Base-by-base conservation (phyloP, 2,113 vertebrate species). In the Nycticryphes semicollaris region DNA sequence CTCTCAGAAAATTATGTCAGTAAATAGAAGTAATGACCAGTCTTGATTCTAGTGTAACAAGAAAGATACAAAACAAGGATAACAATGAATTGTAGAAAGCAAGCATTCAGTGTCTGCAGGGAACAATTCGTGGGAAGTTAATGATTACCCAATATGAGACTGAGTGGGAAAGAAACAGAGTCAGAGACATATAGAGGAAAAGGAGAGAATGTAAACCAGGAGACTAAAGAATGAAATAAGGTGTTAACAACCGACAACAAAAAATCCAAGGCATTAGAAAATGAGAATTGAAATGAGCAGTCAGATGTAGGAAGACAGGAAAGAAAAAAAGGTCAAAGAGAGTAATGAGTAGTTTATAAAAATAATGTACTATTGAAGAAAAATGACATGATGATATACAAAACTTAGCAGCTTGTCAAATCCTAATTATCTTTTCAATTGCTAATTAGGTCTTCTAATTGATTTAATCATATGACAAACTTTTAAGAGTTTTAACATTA, bases 391-490 rank as follows among this genome's bases (percentile, higher is more conserved):
- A 0, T 64, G 25, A 79, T 53, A 84, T 3, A 72, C 10, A 94
- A 75, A 81, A 78, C 78, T 90, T 67, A 84, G 19, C 56, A 95
- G 43, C 7, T 11, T 75, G 64, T 45, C 68, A 87, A 59, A 48
- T 75, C 90, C 74, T 81, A 84, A 90, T 92, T 86, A 64, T 30
- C 59, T 77, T 94, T 94, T 90, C 85, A 86, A 35, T 87, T 89
- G 56, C 83, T 89, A 84, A 81, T 94, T 92, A 93, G 63, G 14
- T 18, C n/a, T 92, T 92, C 51, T 89, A 62, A 59, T 17, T 78
- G 47, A 87, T 39, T 90, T 60, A 63, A 33, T 27, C 30, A 88
- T 30, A 89, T 81, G 12, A 86, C 28, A 89, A 67, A 83, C 18
- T 81, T 92, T 60, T 47, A 75, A n/a, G 23, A 60, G 8, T 54